A percentile compares a stretch with the other conserved stretches of the same genome.
Conservation (phyloP, 1,140 invertebrate genomes). For the Vanessa atalanta region DNA sequence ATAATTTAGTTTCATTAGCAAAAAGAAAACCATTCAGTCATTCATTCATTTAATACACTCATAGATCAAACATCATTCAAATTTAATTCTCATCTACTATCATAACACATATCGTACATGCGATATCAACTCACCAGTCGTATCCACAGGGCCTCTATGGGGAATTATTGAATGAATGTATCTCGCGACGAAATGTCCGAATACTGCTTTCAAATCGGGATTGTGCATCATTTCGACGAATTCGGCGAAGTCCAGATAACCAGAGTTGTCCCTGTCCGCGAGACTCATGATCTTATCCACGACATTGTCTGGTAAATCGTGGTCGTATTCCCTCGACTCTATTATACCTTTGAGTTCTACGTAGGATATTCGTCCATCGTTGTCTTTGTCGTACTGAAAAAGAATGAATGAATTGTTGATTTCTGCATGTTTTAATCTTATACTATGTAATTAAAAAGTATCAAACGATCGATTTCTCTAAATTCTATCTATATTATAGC, state of each 20-base stretch:
- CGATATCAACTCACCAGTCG: conserved; percentile 60
- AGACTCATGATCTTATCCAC: conserved; percentile 86
- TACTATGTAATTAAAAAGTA: no score
- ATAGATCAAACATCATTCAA: no score
- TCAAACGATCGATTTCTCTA: no score
- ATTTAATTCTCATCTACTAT: background rate
- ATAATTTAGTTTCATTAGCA: background rate
- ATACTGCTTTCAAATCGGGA: conserved; percentile 83
- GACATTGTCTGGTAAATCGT: conserved; percentile 87
- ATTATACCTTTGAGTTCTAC: conserved; percentile 86
- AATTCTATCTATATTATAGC: no score
- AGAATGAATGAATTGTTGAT: conserved; percentile 40
- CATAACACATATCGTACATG: background rate
- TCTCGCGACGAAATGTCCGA: conserved; percentile 81
- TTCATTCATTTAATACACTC: background rate
- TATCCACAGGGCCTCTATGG: conserved; percentile 66
- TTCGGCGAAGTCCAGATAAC: conserved; percentile 88
- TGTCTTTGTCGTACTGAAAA: conserved; percentile 87
- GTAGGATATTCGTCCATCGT: conserved; percentile 87
- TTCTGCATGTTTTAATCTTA: background rate
- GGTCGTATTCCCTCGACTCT: conserved; percentile 82
- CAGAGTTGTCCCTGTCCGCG: conserved; percentile 87
- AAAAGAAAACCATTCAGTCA: background rate
- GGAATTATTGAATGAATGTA: conserved; percentile 82
- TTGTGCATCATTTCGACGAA: conserved; percentile 89